A percentile compares a stretch with the other conserved stretches of the same genome.
These are phyloP conservation scores for Hylomyscus alleni DNA, from an alignment of 2,797 vertebrate species.

Conservation along the genomic window DNA sequence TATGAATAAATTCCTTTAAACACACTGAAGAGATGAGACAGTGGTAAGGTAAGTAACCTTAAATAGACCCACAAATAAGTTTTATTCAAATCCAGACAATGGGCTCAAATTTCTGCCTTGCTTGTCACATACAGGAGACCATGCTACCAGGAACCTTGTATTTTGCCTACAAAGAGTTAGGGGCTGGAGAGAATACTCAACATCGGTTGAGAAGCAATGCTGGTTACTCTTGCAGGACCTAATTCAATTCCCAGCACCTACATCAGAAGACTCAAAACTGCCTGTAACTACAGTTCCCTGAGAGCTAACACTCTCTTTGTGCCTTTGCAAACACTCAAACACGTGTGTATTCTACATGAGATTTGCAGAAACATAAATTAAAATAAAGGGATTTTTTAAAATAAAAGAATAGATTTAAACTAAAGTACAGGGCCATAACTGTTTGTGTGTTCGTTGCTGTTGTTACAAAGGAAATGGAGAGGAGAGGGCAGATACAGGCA, in stretches of 20 bases:
- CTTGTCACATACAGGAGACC: background rate
- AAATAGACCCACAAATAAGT: background rate
- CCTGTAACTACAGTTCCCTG: background rate
- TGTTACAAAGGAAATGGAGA: background rate
- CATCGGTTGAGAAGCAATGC: background rate
- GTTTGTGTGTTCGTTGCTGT: background rate
- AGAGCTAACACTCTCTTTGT: background rate
- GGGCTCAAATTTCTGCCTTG: background rate
- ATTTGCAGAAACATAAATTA: background rate
- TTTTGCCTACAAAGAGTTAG: background rate
- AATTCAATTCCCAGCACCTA: background rate
- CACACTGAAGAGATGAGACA: background rate
- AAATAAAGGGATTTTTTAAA: background rate
- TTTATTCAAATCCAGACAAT: background rate
- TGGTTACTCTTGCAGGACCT: background rate
- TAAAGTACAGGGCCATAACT: background rate
- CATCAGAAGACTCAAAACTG: background rate
- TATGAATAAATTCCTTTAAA: background rate
- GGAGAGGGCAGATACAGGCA: background rate
- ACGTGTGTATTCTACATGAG: background rate
- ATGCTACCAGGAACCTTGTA: background rate
- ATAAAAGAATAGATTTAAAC: slow-evolving; percentile 5
- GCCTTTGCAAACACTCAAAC: background rate
- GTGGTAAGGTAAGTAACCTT: background rate
- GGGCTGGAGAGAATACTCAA: background rate